These are phyloP conservation scores for Denticeps clupeoides DNA, from an alignment of 2,797 vertebrate species.

Conservation along the genomic window DNA sequence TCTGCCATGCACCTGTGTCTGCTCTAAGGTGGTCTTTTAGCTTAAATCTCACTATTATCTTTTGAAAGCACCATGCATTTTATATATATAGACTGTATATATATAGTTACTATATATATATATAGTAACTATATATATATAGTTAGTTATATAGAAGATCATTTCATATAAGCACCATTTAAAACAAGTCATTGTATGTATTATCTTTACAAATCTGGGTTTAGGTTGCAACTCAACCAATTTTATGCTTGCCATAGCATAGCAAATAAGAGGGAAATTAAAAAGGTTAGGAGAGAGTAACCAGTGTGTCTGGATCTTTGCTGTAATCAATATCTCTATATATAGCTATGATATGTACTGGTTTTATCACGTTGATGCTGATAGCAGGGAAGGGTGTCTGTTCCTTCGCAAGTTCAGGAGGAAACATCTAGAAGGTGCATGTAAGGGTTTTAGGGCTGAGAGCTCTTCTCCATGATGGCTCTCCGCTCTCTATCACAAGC, in stretches of 20 bases:
- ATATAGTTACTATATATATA: too few relatives aligned
- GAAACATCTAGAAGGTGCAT: constrained; percentile 3
- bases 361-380: constrained; percentile 21
- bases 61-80: constrained; percentile 71
- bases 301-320: constrained; percentile 6
- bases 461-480: neutral
- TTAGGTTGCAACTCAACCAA: constrained; percentile 2
- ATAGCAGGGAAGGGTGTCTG: constrained; percentile 9
- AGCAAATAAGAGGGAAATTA: constrained; percentile 10
- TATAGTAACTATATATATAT: too few relatives aligned
- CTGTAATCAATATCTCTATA: neutral
- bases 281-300: constrained; percentile 14
- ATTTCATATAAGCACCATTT: constrained; percentile 43
- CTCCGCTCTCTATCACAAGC: neutral
- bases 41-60: constrained; percentile 51
- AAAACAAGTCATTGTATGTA: constrained; percentile 29
- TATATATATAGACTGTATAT: constrained; percentile 39
- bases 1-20: constrained; percentile 68
- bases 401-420: constrained; percentile 5
- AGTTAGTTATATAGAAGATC: constrained; percentile 23
- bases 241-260: constrained; percentile 9
- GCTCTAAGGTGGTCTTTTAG: constrained; percentile 50
- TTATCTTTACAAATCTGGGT: constrained; percentile 23
- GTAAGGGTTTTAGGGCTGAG: neutral
- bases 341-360: constrained; percentile 27